Base-by-base conservation (phyloP, 2,113 vertebrate species). In the Periophthalmodon schlosseri region DNA sequence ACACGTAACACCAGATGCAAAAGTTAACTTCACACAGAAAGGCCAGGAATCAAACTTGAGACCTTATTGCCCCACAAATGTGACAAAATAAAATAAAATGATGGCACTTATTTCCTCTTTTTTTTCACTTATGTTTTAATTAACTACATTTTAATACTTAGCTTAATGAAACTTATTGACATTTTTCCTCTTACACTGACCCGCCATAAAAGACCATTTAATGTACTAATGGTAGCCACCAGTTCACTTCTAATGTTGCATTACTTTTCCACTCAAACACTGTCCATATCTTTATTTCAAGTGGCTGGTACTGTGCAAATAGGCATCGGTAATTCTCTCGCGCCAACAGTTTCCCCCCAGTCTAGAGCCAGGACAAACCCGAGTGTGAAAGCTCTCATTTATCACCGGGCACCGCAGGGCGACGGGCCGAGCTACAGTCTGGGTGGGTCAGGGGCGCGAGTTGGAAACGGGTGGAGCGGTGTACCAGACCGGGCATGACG, bases 341-440 rank as follows among this genome's bases (percentile, higher is more conserved):
- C 90, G 73, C 76, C 81, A 73, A 66, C 73, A 36, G 36, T 88
- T 86, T 83, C 88, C 91, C 91, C 91, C 83, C 82, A 85, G 81
- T 71, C 16, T 34, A 28, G 68, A 84, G 95, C 95, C 95, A 96
- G 95, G 91, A 95, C 94, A 96, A 96, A 96, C 87, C 81, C 0
- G 61, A 91, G 83, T 64, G 91, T 94, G 93, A 95, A 96, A 95
- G 94, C 87, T 86, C 90, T 95, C 88, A 95, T 95, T 94, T 95
- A 94, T 95, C 94, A 94, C 90, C 63, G 50, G 71, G 75, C 72
- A 85, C 84, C 64, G 12, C 78, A 68, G 73, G 81, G 82, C 84
- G 70, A 24, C 33, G 8, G 70, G 83, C 80, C 82, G 73, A 75
- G 75, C 69, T 24, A 52, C 77, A 47, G 69, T 50, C 24, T 63